Conservation (phyloP, 2,888 invertebrate species). For the Cantharis lateralis region DNA sequence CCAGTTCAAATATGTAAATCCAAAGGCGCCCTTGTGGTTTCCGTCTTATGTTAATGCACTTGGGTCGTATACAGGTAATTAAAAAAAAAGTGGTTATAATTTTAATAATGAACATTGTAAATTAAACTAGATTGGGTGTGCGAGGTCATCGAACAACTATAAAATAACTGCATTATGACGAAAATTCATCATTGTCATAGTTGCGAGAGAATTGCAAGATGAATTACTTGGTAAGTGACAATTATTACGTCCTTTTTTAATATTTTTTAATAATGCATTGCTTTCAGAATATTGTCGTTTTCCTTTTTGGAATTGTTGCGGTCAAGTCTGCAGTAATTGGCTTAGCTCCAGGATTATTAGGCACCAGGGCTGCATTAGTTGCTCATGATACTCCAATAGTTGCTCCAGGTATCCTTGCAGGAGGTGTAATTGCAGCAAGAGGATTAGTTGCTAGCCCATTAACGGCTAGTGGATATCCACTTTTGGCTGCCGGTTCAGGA, state of each 20-base stretch:
- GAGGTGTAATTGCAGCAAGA: not conserved
- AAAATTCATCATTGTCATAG: not conserved
- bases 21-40: conserved; percentile 1
- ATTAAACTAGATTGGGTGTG: not conserved
- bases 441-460: conserved; percentile 9
- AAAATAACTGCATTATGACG: not conserved
- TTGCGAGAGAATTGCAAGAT: conserved; percentile 9
- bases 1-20: not conserved
- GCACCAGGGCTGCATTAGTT: not conserved
- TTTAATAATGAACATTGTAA: not conserved
- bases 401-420: not conserved
- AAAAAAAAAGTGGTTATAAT: not conserved
- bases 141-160: not conserved
- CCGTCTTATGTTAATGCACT: conserved; percentile 8
- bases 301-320: conserved; percentile 3
- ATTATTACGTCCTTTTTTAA: not conserved
- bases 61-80: conserved; percentile 1
- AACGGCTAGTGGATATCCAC: conserved; percentile 8
- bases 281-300: conserved; percentile 7
- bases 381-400: conserved; percentile 10
- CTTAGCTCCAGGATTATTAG: not conserved
- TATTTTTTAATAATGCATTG: not conserved
- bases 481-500: conserved; percentile 13
- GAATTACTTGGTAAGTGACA: conserved; percentile 14
- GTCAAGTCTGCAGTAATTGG: conserved; percentile 6